Evolutionary conservation across 2,888 invertebrate genomes (phyloP), one percentile per base, ranked within the genome.

Genomic region (Tachina grossa): DNA sequence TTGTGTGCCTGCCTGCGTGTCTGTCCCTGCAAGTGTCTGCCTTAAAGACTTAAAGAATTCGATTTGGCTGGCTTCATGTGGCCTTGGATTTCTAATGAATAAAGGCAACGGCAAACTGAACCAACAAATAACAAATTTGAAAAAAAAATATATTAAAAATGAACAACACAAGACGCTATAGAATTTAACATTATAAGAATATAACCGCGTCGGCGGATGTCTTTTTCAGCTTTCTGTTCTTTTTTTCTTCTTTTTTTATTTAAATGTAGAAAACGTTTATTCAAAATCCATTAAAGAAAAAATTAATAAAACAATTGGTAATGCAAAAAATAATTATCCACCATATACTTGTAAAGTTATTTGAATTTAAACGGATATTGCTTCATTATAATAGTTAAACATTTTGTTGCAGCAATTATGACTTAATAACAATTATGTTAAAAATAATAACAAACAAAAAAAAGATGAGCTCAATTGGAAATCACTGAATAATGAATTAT

Each of bases 1-100:
- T 31, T 43, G 63, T 16, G 9, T 74, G 51, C 51, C 41, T 66
- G n/a, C 53, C 22, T 53, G 59, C 6, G 9, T 13, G 19, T 69
- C 19, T 6, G 55, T 80, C 63, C 31, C 43, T 75, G 49, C 43
- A 16, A 57, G 47, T 71, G 83, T 69, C 71, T 77, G 77, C 83
- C 51, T 71, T 16, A 53, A 75, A 85, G 69, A 80, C 79, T 53
- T 83, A 45, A 85, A 85, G 83, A 83, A 85, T 85, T 85, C 76
- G 83, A 76, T 83, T 83, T 80, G 83, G 68, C 81, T 82, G 84
- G 76, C 78, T 86, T 83, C 87, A 85, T 80, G 83, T 86, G 87
- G 87, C 87, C 87, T 87, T 87, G 87, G 84, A 81, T 83, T 85
- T 87, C 87, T 87, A 87, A 87, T 85, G 86, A 59, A 83, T 65